Evolutionary conservation across 2,797 vertebrate species (phyloP), one percentile per base, ranked within the genome.

Genomic region (Sebastes ruberrimus): DNA sequence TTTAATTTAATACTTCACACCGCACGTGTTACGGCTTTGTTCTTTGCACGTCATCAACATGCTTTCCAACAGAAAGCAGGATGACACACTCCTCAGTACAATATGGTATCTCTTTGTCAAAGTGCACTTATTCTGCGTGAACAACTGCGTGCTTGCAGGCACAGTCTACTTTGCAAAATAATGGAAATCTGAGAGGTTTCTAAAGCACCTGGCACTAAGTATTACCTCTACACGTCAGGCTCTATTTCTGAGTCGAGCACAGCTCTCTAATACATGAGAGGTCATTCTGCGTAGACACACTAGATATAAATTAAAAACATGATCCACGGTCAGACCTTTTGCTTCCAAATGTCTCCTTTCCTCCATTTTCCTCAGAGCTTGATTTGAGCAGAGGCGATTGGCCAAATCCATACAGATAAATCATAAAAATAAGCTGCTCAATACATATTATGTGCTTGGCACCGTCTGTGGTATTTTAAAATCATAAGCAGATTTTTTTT

Each of bases 341-440:
- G 74, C 80, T 76, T 82, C 71, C 61, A 74, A 80, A 82, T 71
- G 64, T 82, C 85, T 76, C 70, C 66, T 56, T 75, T 77, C 71
- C 64, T 59, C 70, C 28, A 52, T 81, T 87, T 84, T 71, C 74
- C 71, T 89, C 66, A 77, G 70, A 84, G 84, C 82, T 82, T 83
- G 87, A 92, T 91, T 84, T 76, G 76, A 90, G 77, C 62, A 20
- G 66, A 90, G 85, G 88, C 77, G 61, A 88, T 82, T 86, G 83
- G 89, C 88, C 90, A 93, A 94, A 94, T 92, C 85, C 81, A 80
- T 83, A 85, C 76, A 90, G 89, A 94, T 94, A 92, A 93, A 92
- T 94, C 92, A 89, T 64, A 84, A 90, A 64, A 93, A 90, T 89
- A 93, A 93, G 86, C 90, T 87, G 77, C 88, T 94, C 91, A 86